A percentile compares a stretch with the other conserved stretches of the same genome.
These are phyloP conservation scores for Blennius ocellaris DNA, from an alignment of 2,113 vertebrate genomes.

Conservation along the genomic window DNA sequence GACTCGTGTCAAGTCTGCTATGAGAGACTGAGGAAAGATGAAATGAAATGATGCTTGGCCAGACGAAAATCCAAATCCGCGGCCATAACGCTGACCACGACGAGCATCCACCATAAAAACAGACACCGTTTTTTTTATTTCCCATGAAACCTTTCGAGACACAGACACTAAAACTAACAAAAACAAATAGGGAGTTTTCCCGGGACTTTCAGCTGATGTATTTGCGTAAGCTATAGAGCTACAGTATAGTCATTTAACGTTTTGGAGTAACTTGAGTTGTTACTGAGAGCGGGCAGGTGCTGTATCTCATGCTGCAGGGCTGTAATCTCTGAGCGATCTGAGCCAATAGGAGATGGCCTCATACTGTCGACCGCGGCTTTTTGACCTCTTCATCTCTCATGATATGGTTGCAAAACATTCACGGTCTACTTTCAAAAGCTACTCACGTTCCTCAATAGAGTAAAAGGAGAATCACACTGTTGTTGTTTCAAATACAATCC, in stretches of 20 bases:
- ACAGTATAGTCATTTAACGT: background rate
- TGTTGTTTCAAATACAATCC: no score
- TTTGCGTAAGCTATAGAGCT: constrained; percentile 10
- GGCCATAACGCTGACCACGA: constrained; percentile 57
- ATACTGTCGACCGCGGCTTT: background rate
- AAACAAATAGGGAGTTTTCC: constrained; percentile 14
- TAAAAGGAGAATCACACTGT: background rate
- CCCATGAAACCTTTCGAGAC: constrained; percentile 69
- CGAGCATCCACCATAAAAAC: constrained; percentile 60
- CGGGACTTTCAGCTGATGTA: background rate
- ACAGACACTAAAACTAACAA: constrained; percentile 47
- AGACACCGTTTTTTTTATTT: constrained; percentile 74
- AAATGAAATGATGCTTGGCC: constrained; percentile 78
- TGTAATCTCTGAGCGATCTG: no score
- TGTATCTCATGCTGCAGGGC: background rate
- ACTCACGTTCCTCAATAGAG: background rate
- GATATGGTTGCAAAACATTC: background rate
- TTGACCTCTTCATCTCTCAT: constrained; percentile 31
- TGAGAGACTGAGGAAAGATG: constrained; percentile 71
- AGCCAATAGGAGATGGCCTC: constrained; percentile 11
- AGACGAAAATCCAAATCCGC: constrained; percentile 46
- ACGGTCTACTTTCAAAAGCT: background rate
- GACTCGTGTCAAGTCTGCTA: constrained; percentile 46
- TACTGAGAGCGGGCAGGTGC: background rate
- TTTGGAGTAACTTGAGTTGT: constrained; percentile 1